phyloP scores from a whole-genome alignment of 1,140 invertebrate species.

The Sycophila sp. region DNA sequence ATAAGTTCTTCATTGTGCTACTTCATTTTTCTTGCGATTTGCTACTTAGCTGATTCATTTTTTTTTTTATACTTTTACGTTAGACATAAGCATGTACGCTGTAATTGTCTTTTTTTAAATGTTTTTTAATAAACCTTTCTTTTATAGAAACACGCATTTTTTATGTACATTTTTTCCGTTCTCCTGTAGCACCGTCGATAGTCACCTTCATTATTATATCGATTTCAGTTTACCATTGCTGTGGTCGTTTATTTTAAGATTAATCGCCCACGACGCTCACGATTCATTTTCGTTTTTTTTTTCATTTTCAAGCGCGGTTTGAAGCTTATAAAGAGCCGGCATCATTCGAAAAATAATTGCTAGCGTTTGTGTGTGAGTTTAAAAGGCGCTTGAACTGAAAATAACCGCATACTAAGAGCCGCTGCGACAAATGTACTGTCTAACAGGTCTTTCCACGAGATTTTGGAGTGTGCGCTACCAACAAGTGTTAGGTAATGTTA shows the following conservation, averaged over 20 bases:
- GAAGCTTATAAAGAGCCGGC: conserved; percentile 27
- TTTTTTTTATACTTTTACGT: conserved; percentile 30
- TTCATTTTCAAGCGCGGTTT: conserved; percentile 24
- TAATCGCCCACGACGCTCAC: background rate
- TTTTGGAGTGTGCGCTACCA: conserved; percentile 55
- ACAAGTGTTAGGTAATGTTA: conserved; percentile 53
- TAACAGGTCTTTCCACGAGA: conserved; percentile 59
- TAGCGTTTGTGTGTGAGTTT: conserved; percentile 22
- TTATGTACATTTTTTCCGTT: background rate
- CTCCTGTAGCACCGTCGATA: too few relatives aligned
- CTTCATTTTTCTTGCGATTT: conserved; percentile 28
- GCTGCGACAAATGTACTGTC: conserved; percentile 51
- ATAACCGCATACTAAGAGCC: conserved; percentile 47
- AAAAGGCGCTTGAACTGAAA: conserved; percentile 29
- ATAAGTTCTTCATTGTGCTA: background rate
- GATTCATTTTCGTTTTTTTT: conserved; percentile 7
- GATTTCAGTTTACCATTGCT: background rate
- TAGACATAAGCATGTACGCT: conserved; percentile 31
- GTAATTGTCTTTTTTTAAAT: conserved; percentile 34
- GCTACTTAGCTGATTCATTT: conserved; percentile 21
- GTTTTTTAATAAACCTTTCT: conserved; percentile 34
- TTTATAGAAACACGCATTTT: conserved; percentile 22
- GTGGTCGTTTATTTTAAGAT: background rate
- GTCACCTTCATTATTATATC: background rate
- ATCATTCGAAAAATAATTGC: conserved; percentile 18